Evolutionary conservation across 2,113 vertebrate genomes (phyloP).

Genomic region (Dicerorhinus sumatrensis): DNA sequence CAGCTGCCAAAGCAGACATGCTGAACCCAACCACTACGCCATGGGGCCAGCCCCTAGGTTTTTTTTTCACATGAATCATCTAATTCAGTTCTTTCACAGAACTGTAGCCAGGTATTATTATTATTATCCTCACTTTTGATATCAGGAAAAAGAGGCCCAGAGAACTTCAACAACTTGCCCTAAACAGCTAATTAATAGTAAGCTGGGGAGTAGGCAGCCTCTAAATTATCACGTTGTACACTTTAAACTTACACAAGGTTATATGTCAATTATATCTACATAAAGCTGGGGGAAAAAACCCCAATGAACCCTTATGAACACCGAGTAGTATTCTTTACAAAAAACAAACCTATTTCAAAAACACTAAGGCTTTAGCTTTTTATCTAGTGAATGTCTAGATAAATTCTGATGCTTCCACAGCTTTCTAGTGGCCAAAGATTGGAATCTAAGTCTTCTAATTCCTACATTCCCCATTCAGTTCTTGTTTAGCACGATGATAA

Average conservation of each 20-base stretch:
- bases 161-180: background rate
- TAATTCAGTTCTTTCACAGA: slow-evolving; percentile 43
- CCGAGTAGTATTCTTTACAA: background rate
- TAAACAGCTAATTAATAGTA: background rate
- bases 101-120: background rate
- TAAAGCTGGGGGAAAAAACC: background rate
- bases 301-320: background rate
- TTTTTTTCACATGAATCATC: background rate
- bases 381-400: background rate
- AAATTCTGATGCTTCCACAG: background rate
- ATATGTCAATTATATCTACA: background rate
- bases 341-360: background rate
- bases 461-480: background rate
- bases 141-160: background rate
- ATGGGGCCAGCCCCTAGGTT: too few relatives aligned
- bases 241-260: background rate
- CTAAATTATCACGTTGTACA: background rate
- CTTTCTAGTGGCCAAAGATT: background rate
- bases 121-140: background rate
- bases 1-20: too few relatives aligned
- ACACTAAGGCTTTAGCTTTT: background rate
- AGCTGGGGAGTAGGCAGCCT: background rate
- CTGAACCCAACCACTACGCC: too few relatives aligned
- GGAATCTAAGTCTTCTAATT: background rate
- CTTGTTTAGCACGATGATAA: background rate